Evolutionary conservation across 2,888 invertebrate species (phyloP).

Genomic region (Aplocera efformata): DNA sequence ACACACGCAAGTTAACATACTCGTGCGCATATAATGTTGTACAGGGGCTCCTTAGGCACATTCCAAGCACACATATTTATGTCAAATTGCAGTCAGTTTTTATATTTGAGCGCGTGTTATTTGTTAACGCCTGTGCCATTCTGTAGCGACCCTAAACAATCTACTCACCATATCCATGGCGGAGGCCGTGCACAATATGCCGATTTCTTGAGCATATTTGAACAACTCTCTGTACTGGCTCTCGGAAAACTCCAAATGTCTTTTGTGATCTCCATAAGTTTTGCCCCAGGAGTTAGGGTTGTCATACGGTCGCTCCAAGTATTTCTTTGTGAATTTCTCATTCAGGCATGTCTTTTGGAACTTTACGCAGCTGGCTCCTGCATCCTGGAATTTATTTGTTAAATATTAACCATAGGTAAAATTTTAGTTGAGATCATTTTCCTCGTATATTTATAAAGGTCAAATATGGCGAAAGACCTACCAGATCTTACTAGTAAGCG

Average conservation of each 20-base stretch:
- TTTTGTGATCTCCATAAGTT: slow-evolving; percentile 90
- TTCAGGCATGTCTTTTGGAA: slow-evolving; percentile 89
- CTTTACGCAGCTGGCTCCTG: slow-evolving; percentile 90
- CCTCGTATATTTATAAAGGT: too few species aligned
- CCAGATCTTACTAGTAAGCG: too few species aligned
- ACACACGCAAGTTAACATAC: too few species aligned
- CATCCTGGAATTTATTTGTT: slow-evolving; percentile 70
- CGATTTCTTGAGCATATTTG: slow-evolving; percentile 81
- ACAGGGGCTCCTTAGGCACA: too few species aligned
- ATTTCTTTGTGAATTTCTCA: slow-evolving; percentile 86
- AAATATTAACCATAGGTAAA: neutral
- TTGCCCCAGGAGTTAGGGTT: slow-evolving; percentile 86
- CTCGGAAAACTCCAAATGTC: slow-evolving; percentile 84
- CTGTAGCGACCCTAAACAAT: neutral
- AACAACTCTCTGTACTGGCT: slow-evolving; percentile 84
- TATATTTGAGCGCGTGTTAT: too few species aligned
- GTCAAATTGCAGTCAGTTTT: too few species aligned
- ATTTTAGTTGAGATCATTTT: too few species aligned
- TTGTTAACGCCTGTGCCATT: too few species aligned
- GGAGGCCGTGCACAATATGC: slow-evolving; percentile 87
- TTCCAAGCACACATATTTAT: too few species aligned
- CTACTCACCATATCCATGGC: slow-evolving; percentile 88
- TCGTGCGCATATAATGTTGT: too few species aligned
- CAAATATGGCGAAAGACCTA: too few species aligned
- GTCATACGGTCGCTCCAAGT: slow-evolving; percentile 82